Evolutionary conservation across 2,888 invertebrate genomes (phyloP).

Genomic region (Frankliniella intonsa): DNA sequence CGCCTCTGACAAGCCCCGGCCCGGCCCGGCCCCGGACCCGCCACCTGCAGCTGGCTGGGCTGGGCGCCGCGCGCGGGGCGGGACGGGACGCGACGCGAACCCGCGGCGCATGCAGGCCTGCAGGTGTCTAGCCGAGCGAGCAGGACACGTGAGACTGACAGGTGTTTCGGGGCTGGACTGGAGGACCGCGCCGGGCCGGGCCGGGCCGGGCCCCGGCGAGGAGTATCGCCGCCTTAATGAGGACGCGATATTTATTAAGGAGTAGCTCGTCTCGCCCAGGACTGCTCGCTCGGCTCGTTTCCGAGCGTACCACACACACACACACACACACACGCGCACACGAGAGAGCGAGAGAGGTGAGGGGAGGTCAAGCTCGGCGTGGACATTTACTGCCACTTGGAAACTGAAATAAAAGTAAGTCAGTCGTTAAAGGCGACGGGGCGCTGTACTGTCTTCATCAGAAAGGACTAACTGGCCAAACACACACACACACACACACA

Average conservation of each 20-base stretch:
- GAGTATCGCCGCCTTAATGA: not conserved
- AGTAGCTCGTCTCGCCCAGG: not conserved
- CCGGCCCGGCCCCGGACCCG: no score
- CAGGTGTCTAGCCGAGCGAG: no score
- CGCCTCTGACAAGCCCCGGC: not conserved
- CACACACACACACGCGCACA: not conserved
- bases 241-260: not conserved
- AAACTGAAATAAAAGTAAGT: conserved; percentile 7
- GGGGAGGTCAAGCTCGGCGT: conserved; percentile 17
- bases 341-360: not conserved
- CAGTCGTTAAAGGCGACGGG: conserved; percentile 22
- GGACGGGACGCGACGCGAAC: no score
- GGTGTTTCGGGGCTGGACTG: not conserved
- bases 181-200: no score
- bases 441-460: conserved; percentile 24
- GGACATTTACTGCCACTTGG: conserved; percentile 26
- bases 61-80: no score
- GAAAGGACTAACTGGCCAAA: not conserved
- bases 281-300: not conserved
- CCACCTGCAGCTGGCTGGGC: no score
- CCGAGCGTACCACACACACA: not conserved
- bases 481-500: no score
- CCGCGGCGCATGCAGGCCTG: not conserved
- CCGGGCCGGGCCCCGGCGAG: no score
- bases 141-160: not conserved